Base-by-base conservation (phyloP, 2,888 invertebrate species). In the Nesidiocoris tenuis region DNA sequence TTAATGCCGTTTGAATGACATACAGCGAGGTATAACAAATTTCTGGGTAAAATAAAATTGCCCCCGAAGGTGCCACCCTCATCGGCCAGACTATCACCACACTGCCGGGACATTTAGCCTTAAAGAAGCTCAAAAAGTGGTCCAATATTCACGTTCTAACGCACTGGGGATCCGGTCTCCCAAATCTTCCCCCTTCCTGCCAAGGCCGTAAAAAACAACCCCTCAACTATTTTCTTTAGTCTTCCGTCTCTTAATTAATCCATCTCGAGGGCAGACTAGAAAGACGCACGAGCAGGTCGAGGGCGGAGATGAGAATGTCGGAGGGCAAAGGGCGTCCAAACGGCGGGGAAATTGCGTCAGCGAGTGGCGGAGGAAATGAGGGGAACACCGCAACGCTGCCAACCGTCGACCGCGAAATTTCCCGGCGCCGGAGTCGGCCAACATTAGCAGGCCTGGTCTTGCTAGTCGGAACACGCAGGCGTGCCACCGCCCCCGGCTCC, bases 241-340 rank as follows among this genome's bases (percentile, higher is more conserved):
- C 12, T 68, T 56, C 68, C 68, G 68, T 22, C 23, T 68, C 57
- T 57, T 68, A 68, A 68, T 68, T 68, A 66, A 57, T 57, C 39
- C 68, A 2, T 18, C 19, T 23, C 57, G 22, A 55, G 16, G 2
- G 3, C 63, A 21, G 68, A 24, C 57, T 3, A 21, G 21, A 66
- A 54, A 21, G 63, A 7, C 18, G 12, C 7, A 21, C 16, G 19
- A 21, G 7, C 16, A 63, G 19, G 19, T 17, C 23, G 63, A 21
- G 63, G 63, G 63, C 23, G 63, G 63, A 21, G 19, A 63, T 39
- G 39, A 39, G 39, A 39, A 39, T 39, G 39, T 39, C 39, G 39
- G 39, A 39, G 39, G 39, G 39, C 39, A 39, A 39, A 39, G 39
- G 39, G 39, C 39, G 39, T 12, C 39, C 39, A 12, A 3, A 39